Evolutionary conservation across 2,113 vertebrate genomes (phyloP).

Genomic region (Meles meles): DNA sequence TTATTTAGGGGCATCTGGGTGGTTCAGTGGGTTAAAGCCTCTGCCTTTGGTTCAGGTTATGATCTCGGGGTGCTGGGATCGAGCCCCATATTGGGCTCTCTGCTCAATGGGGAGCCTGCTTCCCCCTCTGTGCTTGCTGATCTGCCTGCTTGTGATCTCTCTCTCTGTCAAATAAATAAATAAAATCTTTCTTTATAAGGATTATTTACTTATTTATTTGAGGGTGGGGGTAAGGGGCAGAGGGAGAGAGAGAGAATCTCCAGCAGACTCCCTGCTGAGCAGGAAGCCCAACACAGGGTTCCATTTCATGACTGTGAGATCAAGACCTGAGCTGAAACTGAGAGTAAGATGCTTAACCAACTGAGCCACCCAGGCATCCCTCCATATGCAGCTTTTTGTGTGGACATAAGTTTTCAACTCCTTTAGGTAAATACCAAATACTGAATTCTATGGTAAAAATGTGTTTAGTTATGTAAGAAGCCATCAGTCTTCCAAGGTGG

Average conservation of each 20-base stretch:
- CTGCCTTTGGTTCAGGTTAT: too few species aligned
- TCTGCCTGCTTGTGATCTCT: too few species aligned
- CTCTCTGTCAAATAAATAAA: too few species aligned
- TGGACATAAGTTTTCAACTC: background rate
- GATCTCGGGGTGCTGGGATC: too few species aligned
- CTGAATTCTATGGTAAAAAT: background rate
- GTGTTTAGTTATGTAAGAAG: background rate
- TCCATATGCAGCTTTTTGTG: background rate
- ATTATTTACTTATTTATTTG: background rate
- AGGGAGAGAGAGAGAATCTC: background rate
- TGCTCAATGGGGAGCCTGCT: too few species aligned
- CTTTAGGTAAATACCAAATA: background rate
- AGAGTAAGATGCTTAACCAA: background rate
- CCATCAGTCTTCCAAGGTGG: background rate
- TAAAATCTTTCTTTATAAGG: background rate
- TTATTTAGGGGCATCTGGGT: too few species aligned
- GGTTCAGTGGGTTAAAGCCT: too few species aligned
- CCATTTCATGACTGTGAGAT: background rate
- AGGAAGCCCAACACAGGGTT: background rate
- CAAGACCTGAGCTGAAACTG: background rate
- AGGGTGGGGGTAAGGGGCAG: background rate
- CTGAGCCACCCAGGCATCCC: background rate
- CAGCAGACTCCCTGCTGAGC: background rate
- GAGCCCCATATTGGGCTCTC: too few species aligned
- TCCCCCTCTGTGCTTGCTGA: too few species aligned